phyloP scores from a whole-genome alignment of 2,113 vertebrate species.

The Noturus placidus region DNA sequence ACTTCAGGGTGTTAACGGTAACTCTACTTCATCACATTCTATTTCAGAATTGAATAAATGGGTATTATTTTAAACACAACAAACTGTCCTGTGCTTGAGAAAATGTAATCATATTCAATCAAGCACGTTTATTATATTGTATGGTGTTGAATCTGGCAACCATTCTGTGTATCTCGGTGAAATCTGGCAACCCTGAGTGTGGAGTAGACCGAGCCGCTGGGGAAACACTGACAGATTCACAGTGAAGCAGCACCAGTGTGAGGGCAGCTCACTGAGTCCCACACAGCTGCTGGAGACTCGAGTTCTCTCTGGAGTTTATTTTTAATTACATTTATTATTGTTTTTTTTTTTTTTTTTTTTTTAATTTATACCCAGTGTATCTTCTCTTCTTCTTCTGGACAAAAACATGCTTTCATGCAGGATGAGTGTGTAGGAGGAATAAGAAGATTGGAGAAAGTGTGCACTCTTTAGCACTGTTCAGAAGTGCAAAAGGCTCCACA shows the following conservation, averaged over 20 bases:
- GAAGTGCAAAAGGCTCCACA: slow-evolving; percentile 1
- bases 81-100: not conserved
- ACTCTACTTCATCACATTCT: not conserved
- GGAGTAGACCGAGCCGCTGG: slow-evolving; percentile 25
- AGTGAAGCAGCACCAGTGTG: slow-evolving; percentile 18
- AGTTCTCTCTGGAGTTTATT: not conserved
- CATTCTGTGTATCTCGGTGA: too few species aligned
- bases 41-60: not conserved
- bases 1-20: not conserved
- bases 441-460: not conserved
- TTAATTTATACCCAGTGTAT: not conserved
- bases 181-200: slow-evolving; percentile 5
- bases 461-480: not conserved
- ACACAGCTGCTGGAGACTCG: not conserved
- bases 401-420: not conserved
- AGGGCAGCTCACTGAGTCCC: not conserved
- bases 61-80: not conserved
- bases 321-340: not conserved
- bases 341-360: not conserved
- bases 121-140: too few species aligned
- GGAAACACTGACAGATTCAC: slow-evolving; percentile 32
- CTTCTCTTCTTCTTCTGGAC: not conserved
- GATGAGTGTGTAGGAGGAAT: not conserved
- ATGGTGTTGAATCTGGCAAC: slow-evolving; percentile 46
- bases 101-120: not conserved